phyloP scores from a whole-genome alignment of 2,797 vertebrate species.

The Pseudomugil gertrudae region DNA sequence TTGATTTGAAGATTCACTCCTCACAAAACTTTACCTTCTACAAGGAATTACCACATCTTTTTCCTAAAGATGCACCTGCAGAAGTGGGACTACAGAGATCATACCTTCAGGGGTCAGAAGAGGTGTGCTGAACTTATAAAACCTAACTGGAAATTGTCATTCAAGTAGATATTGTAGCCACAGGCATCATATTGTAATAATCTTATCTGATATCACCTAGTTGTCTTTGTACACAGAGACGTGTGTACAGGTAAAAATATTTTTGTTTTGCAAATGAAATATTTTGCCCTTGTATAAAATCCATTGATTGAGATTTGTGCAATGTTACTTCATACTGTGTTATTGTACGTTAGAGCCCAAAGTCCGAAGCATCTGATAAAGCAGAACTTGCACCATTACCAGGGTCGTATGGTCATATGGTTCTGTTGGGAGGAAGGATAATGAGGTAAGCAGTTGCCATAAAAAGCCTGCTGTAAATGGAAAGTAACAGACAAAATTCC shows the following conservation, averaged over 20 bases:
- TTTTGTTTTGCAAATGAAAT: conserved; percentile 10
- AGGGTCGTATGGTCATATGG: neutral
- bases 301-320: neutral
- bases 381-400: neutral
- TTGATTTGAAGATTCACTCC: conserved; percentile 16
- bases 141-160: neutral
- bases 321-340: neutral
- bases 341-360: neutral
- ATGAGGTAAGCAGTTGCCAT: neutral
- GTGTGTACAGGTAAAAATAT: neutral
- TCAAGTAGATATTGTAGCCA: conserved; percentile 18
- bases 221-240: conserved; percentile 2
- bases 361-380: neutral
- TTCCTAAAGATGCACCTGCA: neutral
- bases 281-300: neutral
- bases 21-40: neutral
- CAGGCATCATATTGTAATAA: conserved; percentile 18
- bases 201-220: conserved; percentile 17
- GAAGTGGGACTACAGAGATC: neutral
- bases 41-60: neutral
- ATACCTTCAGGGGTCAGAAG: neutral
- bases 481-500: neutral
- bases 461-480: neutral
- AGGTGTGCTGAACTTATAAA: conserved; percentile 1
- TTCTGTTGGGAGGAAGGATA: neutral